These are phyloP conservation scores for Drosophila mettleri DNA, from an alignment of 2,888 invertebrate genomes.

Conservation along the genomic window DNA sequence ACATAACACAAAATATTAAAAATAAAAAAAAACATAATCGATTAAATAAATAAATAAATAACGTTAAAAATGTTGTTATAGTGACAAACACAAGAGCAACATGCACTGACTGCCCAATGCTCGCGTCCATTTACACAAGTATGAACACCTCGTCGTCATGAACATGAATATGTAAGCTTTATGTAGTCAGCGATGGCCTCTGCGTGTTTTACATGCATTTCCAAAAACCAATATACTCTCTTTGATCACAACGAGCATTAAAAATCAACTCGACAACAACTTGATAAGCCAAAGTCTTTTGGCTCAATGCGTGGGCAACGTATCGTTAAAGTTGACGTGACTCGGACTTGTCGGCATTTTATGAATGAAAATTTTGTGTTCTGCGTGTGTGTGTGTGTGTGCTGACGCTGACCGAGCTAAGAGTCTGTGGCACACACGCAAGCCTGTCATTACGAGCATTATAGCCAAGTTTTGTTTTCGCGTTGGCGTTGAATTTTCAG, in stretches of 20 bases:
- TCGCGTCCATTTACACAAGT: too few relatives aligned
- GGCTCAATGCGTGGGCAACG: conserved; percentile 62
- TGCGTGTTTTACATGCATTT: not conserved
- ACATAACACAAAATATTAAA: conserved; percentile 27
- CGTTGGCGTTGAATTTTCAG: conserved; percentile 43
- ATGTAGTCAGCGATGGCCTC: not conserved
- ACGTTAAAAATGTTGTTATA: not conserved
- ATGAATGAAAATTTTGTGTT: conserved; percentile 68
- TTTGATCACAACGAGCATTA: not conserved
- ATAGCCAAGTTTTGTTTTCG: conserved; percentile 62
- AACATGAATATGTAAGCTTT: too few relatives aligned
- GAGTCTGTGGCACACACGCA: conserved; percentile 55
- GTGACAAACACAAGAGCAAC: conserved; percentile 18
- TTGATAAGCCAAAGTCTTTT: conserved; percentile 69
- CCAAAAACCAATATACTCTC: conserved; percentile 1
- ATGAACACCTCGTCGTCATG: too few relatives aligned
- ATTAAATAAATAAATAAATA: conserved; percentile 5
- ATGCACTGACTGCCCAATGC: not conserved
- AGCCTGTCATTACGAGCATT: conserved; percentile 70
- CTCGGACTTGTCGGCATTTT: conserved; percentile 69
- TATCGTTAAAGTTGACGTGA: conserved; percentile 42
- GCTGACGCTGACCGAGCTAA: not conserved
- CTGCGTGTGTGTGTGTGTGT: conserved; percentile 2
- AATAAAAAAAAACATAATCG: conserved; percentile 1
- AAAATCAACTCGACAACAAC: conserved; percentile 33